Evolutionary conservation across 2,797 vertebrate species (phyloP).

Genomic region (Microhierax caerulescens): DNA sequence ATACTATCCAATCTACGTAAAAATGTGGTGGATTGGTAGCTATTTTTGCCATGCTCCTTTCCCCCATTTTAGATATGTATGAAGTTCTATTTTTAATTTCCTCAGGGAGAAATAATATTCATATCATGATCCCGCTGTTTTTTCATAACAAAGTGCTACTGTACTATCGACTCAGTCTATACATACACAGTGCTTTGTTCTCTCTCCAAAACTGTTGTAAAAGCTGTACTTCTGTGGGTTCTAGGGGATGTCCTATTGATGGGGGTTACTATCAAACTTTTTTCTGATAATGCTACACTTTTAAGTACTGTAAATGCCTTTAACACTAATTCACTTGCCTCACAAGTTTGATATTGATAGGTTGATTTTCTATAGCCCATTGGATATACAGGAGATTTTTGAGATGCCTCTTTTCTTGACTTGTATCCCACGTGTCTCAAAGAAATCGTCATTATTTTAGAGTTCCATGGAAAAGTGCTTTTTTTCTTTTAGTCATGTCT

Average conservation of each 20-base stretch:
- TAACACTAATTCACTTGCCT: not conserved
- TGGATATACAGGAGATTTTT: not conserved
- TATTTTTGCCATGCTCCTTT: not conserved
- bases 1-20: fast-evolving
- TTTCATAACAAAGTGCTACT: not conserved
- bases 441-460: not conserved
- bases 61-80: not conserved
- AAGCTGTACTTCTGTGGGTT: not conserved
- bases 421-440: not conserved
- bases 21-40: fast-evolving
- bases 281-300: not conserved
- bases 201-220: not conserved
- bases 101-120: not conserved
- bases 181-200: not conserved
- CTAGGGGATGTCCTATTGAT: not conserved
- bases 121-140: not conserved
- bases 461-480: not conserved
- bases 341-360: not conserved
- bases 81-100: not conserved
- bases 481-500: not conserved
- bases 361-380: not conserved
- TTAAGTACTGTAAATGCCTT: not conserved
- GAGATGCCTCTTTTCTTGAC: not conserved
- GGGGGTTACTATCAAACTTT: not conserved
- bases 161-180: not conserved